Base-by-base conservation (phyloP, 2,888 invertebrate genomes). In the Alsophila aescularia region DNA sequence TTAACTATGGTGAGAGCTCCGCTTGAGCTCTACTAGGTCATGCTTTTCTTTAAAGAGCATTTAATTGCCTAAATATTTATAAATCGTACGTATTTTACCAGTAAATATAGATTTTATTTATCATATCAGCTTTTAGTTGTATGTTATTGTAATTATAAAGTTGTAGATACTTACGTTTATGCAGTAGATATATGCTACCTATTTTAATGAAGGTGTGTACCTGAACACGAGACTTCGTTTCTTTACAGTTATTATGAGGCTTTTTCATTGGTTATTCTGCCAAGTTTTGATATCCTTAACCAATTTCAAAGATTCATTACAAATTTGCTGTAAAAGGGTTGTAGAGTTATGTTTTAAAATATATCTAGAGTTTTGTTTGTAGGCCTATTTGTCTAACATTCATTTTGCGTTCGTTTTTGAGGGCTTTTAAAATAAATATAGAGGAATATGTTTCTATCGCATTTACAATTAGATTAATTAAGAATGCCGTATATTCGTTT, bases 91-190 rank as follows among this genome's bases (percentile, higher is more conserved):
- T 77, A 81, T 79, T 80, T 85, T 81, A 85, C 85, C 83, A 84
- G 66, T 84, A 80, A 79, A 79, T 77, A 82, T 83, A 84, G 81
- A 85, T 83, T 85, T 88, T 88, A 89, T 90, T 89, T 89, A 87
- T 87, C 80, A 79, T 85, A 86, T 84, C 81, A 79, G 74, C 76
- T 81, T 81, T 84, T 83, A 85, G 78, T 83, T 87, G 75, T 84
- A 83, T 77, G 72, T 77, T 78, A 76, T 66, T 79, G 73, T 69
- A 70, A 75, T 60, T 75, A 73, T 70, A 62, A 74, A 66, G 60
- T 63, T 83, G 83, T 85, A 83, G 81, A 83, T 83, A 82, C 68
- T 80, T 78, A 71, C 68, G 70, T 77, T 74, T 66, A 70, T 65
- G 68, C 68, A 49, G 67, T 70, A 62, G 66, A 66, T 73, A 69